phyloP scores from a whole-genome alignment of 37 sponge, comb jelly and placozoan genomes.

The Eunapius fragilis region DNA sequence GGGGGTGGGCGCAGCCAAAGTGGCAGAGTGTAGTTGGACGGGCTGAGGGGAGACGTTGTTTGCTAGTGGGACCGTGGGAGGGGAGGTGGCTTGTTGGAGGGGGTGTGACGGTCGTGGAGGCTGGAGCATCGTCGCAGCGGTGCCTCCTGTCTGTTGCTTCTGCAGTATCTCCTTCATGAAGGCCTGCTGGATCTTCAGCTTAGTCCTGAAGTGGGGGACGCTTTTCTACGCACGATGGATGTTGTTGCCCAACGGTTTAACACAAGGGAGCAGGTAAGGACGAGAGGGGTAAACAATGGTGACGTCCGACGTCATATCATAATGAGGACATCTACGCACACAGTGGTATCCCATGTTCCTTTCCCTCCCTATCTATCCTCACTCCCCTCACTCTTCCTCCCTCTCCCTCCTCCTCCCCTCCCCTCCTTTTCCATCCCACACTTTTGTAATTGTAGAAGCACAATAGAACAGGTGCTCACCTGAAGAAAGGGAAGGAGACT shows the following conservation, averaged over 20 bases:
- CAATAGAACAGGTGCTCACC: slow-evolving; percentile 34
- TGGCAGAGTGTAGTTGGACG: neutral
- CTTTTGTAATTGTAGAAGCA: neutral
- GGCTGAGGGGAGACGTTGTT: neutral
- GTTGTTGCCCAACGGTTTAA: neutral
- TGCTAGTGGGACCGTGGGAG: neutral
- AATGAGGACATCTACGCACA: too few relatives aligned
- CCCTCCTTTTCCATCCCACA: neutral
- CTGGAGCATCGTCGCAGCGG: neutral
- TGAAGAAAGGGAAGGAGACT: slow-evolving; percentile 76
- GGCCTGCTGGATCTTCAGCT: slow-evolving; percentile 64
- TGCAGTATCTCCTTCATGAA: slow-evolving; percentile 57
- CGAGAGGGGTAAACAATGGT: too few relatives aligned
- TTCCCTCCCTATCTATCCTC: neutral
- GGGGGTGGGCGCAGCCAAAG: neutral
- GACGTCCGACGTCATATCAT: too few relatives aligned
- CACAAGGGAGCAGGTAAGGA: too few relatives aligned
- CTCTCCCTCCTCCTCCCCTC: too few relatives aligned
- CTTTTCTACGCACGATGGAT: slow-evolving; percentile 38
- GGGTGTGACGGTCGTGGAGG: neutral
- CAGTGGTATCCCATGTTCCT: too few relatives aligned
- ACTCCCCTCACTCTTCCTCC: too few relatives aligned
- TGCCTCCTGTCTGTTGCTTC: slow-evolving; percentile 22
- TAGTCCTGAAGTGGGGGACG: slow-evolving; percentile 70
- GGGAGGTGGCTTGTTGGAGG: neutral